Base-by-base conservation (phyloP, 35 echinoderm and acorn worm genomes). In the Amphiura filiformis region DNA sequence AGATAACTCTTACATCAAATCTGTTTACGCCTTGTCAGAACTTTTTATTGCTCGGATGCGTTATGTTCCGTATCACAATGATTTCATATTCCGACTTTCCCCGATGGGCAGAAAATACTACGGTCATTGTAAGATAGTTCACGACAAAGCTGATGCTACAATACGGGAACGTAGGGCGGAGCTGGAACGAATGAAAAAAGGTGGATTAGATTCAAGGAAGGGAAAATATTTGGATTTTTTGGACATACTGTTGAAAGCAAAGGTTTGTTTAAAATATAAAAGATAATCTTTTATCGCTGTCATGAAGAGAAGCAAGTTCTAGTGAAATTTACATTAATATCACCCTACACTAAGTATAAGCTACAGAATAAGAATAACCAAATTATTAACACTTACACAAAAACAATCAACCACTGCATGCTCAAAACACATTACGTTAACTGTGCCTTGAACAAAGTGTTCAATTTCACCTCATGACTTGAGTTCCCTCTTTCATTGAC, bases 11-110 rank as follows among this genome's bases (percentile, higher is more conserved):
- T 88, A 88, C 42, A 88, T 80, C 26, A 31, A 80, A 56, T 76
- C 38, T 7, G 78, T 88, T 15, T 57, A 81, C 37, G 77, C 38
- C 20, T 52, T 88, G 35, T 26, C 86, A 26, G 49, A 30, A 7
- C 56, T 88, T 38, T n/a, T 88, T 35, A 32, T 39, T 31, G 78
- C 78, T 23, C 86, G 86, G 0, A 38, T 41, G 13, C 86, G 38
- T n/a, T 88, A 64, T 57, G 38, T 88, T 23, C 86, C 86, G 18
- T 88, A 80, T 30, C 78, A 88, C 42, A 88, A 34, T 88, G 86
- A 88, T 40, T n/a, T 80, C 4, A 88, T 88, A 23, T 88, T 52
- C 44, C 38, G 56, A 20, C 38, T 39, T 37, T 80, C 76, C 37
- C 76, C 76, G 34, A 80, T 39, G 39, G 86, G 86, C 18, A 28